phyloP scores from a whole-genome alignment of 2,113 vertebrate species.

The Coptodon bakossiorum region DNA sequence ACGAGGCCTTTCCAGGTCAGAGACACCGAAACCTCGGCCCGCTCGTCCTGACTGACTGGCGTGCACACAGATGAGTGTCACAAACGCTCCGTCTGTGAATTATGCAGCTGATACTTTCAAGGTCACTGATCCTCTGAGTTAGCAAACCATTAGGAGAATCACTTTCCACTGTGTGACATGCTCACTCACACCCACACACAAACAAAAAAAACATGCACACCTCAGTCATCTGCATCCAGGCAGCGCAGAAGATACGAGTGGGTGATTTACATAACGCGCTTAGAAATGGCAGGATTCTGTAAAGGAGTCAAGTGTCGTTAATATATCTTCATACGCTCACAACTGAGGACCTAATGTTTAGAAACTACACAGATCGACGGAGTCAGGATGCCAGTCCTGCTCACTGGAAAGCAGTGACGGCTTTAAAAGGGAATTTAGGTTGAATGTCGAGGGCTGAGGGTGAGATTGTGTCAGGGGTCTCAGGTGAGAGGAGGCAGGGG shows the following conservation, averaged over 20 bases:
- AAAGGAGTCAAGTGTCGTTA: slow-evolving; percentile 28
- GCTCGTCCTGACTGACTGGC: slow-evolving; percentile 16
- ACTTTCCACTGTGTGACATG: slow-evolving; percentile 25
- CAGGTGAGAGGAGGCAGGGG: not conserved
- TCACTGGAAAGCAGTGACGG: slow-evolving; percentile 20
- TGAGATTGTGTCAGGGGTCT: not conserved
- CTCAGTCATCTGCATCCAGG: slow-evolving; percentile 25
- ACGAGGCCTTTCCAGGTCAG: slow-evolving; percentile 42
- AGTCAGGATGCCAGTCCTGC: not conserved
- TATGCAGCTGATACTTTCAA: slow-evolving; percentile 30
- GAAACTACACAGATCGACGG: not conserved
- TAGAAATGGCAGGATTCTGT: slow-evolving; percentile 18
- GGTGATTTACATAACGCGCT: slow-evolving; percentile 27
- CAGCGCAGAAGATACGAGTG: not conserved
- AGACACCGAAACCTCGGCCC: slow-evolving; percentile 2
- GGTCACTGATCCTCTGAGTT: slow-evolving; percentile 37
- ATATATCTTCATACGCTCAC: not conserved
- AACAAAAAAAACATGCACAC: slow-evolving; percentile 22
- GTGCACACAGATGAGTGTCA: slow-evolving; percentile 33
- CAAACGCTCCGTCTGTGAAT: slow-evolving; percentile 20
- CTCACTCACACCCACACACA: slow-evolving; percentile 26
- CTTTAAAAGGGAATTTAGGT: slow-evolving; percentile 1
- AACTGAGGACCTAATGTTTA: not conserved
- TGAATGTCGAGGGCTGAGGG: not conserved
- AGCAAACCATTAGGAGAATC: slow-evolving; percentile 39